A percentile compares a stretch with the other conserved stretches of the same genome.
phyloP scores from a whole-genome alignment of 2,797 vertebrate genomes.

The Adrianichthys oophorus region DNA sequence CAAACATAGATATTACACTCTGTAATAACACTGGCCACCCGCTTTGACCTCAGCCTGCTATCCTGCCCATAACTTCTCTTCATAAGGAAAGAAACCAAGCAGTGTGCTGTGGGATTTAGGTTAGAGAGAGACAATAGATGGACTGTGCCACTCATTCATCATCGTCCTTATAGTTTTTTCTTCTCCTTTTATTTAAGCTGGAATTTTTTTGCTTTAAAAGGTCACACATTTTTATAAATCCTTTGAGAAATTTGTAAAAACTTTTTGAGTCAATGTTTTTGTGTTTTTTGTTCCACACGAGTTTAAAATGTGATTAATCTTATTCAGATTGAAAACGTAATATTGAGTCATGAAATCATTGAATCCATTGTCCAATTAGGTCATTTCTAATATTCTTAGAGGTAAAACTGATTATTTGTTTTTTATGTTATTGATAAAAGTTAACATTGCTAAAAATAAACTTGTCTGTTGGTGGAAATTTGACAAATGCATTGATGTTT shows the following conservation, averaged over 20 bases:
- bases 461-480: too few relatives aligned
- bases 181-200: conserved; percentile 49
- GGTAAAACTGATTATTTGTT: too few relatives aligned
- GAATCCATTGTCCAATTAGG: too few relatives aligned
- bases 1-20: conserved; percentile 85
- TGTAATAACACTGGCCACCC: conserved; percentile 81
- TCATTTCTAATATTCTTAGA: too few relatives aligned
- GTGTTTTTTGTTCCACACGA: too few relatives aligned
- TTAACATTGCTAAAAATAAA: too few relatives aligned
- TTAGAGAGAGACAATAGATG: conserved; percentile 58
- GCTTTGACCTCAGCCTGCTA: conserved; percentile 70
- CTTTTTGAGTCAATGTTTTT: too few relatives aligned
- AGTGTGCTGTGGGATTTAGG: conserved; percentile 67
- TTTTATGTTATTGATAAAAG: too few relatives aligned
- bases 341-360: too few relatives aligned
- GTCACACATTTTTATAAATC: conserved; percentile 41
- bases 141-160: conserved; percentile 66
- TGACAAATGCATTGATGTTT: too few relatives aligned
- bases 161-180: conserved; percentile 56
- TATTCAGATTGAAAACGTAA: too few relatives aligned
- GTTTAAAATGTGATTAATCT: too few relatives aligned
- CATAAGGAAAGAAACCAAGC: conserved; percentile 66
- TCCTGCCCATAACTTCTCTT: conserved; percentile 64
- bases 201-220: conserved; percentile 38
- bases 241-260: conserved; percentile 4